Evolutionary conservation across 2,113 vertebrate species (phyloP).

Genomic region (Anoplopoma fimbria): DNA sequence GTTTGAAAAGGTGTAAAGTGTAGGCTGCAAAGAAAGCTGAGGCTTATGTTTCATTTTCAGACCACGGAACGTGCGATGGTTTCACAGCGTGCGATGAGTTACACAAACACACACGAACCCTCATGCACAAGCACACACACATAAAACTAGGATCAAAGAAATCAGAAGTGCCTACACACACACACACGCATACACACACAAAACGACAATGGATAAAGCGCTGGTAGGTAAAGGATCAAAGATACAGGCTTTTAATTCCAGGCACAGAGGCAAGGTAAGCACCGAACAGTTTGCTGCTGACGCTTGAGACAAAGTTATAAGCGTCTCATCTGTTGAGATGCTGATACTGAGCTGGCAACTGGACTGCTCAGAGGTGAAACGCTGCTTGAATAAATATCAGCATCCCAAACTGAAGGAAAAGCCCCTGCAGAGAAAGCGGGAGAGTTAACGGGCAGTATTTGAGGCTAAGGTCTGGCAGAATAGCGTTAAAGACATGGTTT

Average conservation of each 20-base stretch:
- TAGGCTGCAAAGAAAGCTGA: constrained; percentile 27
- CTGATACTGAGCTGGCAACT: constrained; percentile 28
- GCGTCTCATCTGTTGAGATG: constrained; percentile 22
- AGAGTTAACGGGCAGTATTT: not conserved
- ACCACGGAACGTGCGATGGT: constrained; percentile 58
- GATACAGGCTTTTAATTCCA: constrained; percentile 65
- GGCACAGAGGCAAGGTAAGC: constrained; percentile 23
- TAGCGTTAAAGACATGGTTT: constrained; percentile 23
- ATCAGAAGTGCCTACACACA: constrained; percentile 31
- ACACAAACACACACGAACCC: constrained; percentile 4
- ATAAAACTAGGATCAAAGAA: constrained; percentile 66
- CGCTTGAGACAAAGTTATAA: constrained; percentile 37
- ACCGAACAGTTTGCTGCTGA: constrained; percentile 30
- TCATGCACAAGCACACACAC: not conserved
- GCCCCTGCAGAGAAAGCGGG: not conserved
- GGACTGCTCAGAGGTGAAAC: constrained; percentile 17
- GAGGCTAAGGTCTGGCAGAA: constrained; percentile 12
- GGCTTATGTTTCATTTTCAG: constrained; percentile 71
- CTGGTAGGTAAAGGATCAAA: constrained; percentile 69
- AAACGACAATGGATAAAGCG: constrained; percentile 42
- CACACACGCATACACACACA: constrained; percentile 34
- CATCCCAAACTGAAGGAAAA: constrained; percentile 1
- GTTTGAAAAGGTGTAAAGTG: constrained; percentile 52
- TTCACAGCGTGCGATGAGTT: constrained; percentile 40
- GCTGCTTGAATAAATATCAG: constrained; percentile 42